These are phyloP conservation scores for Oncorhynchus keta DNA, from an alignment of 2,113 vertebrate species.

Conservation along the genomic window DNA sequence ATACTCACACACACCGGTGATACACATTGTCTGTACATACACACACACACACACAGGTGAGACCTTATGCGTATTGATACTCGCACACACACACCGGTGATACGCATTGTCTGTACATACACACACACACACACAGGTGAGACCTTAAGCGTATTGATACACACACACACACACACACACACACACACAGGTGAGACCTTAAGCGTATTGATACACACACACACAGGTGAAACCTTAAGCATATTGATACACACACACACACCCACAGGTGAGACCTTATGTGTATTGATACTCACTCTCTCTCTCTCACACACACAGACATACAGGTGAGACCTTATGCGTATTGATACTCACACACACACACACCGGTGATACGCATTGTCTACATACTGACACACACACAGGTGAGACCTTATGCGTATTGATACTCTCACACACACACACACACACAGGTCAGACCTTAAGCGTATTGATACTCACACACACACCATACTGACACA, in stretches of 20 bases:
- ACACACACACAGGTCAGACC: background rate
- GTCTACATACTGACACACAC: background rate
- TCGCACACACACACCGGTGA: no score
- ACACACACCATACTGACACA: background rate
- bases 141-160: conserved; percentile 12
- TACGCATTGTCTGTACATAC: no score
- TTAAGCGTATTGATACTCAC: background rate
- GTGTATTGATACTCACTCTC: no score
- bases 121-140: conserved; percentile 82
- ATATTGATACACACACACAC: no score
- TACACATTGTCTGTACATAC: no score
- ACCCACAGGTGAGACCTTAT: conserved; percentile 84
- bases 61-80: no score
- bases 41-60: no score
- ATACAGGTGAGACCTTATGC: conserved; percentile 84
- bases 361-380: background rate
- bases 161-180: no score
- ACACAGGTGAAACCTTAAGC: conserved; percentile 84
- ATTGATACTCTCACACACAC: background rate
- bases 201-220: conserved; percentile 40
- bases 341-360: no score
- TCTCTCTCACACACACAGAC: no score
- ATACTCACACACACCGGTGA: no score
- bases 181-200: conserved; percentile 89
- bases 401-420: no score